Percentiles rank a stretch among this genome's conserved stretches.
Evolutionary conservation across 2,888 invertebrate species (phyloP).

Genomic region (Pemphredon lugubris): DNA sequence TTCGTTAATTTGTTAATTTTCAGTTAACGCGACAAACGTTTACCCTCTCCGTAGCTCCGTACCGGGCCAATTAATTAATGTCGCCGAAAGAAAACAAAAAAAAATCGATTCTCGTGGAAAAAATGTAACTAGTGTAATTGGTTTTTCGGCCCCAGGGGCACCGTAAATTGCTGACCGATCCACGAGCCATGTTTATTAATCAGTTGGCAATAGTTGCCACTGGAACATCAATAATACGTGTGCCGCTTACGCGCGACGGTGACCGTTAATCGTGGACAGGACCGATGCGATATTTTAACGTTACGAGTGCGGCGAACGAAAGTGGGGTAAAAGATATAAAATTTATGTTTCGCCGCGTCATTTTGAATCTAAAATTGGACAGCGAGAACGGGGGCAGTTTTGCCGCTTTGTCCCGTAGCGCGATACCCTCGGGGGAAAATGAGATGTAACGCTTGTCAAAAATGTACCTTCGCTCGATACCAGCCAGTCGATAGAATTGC

Average conservation of each 20-base stretch:
- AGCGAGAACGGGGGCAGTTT: background rate
- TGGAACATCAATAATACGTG: constrained; percentile 40
- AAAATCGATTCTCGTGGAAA: background rate
- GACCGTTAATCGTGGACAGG: constrained; percentile 40
- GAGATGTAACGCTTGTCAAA: constrained; percentile 20
- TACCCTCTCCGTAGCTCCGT: background rate
- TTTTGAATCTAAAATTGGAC: constrained; percentile 47
- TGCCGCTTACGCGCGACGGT: constrained; percentile 26
- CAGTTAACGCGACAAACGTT: constrained; percentile 18
- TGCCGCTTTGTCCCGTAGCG: background rate
- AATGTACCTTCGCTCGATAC: constrained; percentile 19
- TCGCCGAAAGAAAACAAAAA: background rate
- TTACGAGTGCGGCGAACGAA: constrained; percentile 11
- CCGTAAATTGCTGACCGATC: constrained; percentile 33
- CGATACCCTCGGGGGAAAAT: constrained; percentile 16
- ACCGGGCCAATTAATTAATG: constrained; percentile 17
- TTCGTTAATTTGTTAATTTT: constrained; percentile 30
- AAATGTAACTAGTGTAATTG: background rate
- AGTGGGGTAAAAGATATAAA: constrained; percentile 31
- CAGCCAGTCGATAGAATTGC: background rate
- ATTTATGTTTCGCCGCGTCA: constrained; percentile 38
- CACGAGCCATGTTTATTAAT: constrained; percentile 47
- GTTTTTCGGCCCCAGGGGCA: background rate
- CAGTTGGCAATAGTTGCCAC: constrained; percentile 21
- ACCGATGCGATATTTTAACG: constrained; percentile 35